Evolutionary conservation across 2,888 invertebrate species (phyloP), one percentile per base, ranked within the genome.

Genomic region (Apotomis turbidana): DNA sequence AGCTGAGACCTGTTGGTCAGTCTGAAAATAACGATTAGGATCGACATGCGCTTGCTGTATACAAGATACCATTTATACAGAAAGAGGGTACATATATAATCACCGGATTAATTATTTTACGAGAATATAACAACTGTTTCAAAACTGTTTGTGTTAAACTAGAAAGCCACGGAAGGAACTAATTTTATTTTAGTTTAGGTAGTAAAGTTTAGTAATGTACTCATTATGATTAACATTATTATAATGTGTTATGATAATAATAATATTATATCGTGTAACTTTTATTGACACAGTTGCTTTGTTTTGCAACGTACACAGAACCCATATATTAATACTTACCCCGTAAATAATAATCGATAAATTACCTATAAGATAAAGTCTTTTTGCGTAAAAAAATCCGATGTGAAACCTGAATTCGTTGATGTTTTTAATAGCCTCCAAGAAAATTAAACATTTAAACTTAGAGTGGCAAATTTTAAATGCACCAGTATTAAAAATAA

Each of bases 1-100:
- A 69, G 68, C 77, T 80, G 84, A 81, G 82, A 82, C 83, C 78
- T 83, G 74, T 63, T 74, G 68, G 71, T 63, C 68, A 68, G 74
- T 67, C 67, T 71, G 72, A 68, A 74, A 74, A 66, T 63, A 71
- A 70, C 57, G 71, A 74, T 74, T 74, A 67, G 61, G 46, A 74
- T 74, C 74, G 68, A 67, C 66, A 74, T 68, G 72, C 36, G 63
- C 54, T 72, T 62, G 68, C 62, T 68, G 44, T 68, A 44, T 66
- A 44, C 72, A 72, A 62, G 72, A 72, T 72, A 55, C 52, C 68
- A 54, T 58, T 54, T 58, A 38, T 68, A 58, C 13, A 62, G 63
- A 52, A 67, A 52, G 54, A 59, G 51, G 5, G 60, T 44, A 15
- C 12, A 38, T 6, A 41, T 41, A 41, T 41, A 41, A 41, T 41